Percentiles rank a stretch among this genome's conserved stretches.
These are phyloP conservation scores for Alethe castanea DNA, from an alignment of 2,113 vertebrate species.

Conservation along the genomic window DNA sequence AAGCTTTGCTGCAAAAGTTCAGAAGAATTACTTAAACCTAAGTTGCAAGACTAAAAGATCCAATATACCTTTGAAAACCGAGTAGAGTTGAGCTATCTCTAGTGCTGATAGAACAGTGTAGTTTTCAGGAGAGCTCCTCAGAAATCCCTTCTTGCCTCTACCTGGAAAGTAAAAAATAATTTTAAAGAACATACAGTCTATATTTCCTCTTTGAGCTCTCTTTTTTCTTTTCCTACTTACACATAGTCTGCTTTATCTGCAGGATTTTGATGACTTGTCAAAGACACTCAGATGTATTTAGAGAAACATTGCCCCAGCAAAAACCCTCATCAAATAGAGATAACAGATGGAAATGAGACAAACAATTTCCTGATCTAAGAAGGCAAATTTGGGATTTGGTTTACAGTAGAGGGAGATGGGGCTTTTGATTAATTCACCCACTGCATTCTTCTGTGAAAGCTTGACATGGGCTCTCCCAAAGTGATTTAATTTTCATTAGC, in stretches of 20 bases:
- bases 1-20: not conserved
- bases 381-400: conserved; percentile 3
- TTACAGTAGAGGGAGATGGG: not conserved
- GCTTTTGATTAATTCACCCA: not conserved
- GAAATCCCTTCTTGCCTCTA: not conserved
- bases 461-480: not conserved
- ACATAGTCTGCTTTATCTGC: not conserved
- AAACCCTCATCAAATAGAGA: conserved; percentile 1
- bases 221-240: not conserved
- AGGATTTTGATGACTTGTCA: conserved; percentile 28
- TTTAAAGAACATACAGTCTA: not conserved
- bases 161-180: not conserved
- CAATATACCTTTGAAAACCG: not conserved
- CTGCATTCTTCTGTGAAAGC: not conserved
- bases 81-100: not conserved
- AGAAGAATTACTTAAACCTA: not conserved
- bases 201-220: not conserved
- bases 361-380: conserved; percentile 12
- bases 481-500: conserved; percentile 34
- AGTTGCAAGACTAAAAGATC: not conserved
- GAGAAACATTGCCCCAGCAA: conserved; percentile 29
- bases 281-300: not conserved
- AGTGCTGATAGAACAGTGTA: not conserved
- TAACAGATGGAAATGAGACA: conserved; percentile 22
- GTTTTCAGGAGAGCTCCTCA: not conserved